Conservation (phyloP, 1,140 invertebrate species). For the Andrena cerasifolii region DNA sequence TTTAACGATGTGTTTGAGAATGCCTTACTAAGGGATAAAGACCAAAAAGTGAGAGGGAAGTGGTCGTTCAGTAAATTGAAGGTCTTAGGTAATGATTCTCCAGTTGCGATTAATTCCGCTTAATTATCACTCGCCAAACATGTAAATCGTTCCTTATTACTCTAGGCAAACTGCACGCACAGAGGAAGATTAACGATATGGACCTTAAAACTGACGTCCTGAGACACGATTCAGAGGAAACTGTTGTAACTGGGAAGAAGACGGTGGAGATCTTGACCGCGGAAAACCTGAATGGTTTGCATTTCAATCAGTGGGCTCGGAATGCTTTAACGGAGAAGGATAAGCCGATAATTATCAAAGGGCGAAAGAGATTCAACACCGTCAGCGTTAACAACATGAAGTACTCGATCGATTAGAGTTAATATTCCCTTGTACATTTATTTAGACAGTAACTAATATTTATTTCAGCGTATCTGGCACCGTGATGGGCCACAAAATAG, state of each 20-base stretch:
- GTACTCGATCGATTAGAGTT: constrained; percentile 41
- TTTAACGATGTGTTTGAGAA: constrained; percentile 66
- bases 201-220: constrained; percentile 70
- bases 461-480: constrained; percentile 59
- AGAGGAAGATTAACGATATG: constrained; percentile 67
- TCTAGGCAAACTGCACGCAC: constrained; percentile 52
- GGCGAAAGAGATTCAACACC: constrained; percentile 65
- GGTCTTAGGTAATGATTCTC: constrained; percentile 47
- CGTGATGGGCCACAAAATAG: constrained; percentile 53
- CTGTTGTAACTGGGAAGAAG: constrained; percentile 68
- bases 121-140: not conserved
- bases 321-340: constrained; percentile 49
- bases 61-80: constrained; percentile 65
- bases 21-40: constrained; percentile 61
- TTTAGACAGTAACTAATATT: not conserved
- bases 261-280: constrained; percentile 52
- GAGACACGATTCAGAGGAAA: constrained; percentile 56
- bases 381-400: constrained; percentile 57
- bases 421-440: not conserved
- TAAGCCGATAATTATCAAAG: constrained; percentile 52
- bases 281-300: constrained; percentile 58
- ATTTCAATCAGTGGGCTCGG: constrained; percentile 59
- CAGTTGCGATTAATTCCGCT: not conserved
- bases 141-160: constrained; percentile 12
- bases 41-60: constrained; percentile 56